Evolutionary conservation across 1,140 invertebrate species (phyloP), one percentile per base, ranked within the genome.

Genomic region (Rhagoletis zephyria): DNA sequence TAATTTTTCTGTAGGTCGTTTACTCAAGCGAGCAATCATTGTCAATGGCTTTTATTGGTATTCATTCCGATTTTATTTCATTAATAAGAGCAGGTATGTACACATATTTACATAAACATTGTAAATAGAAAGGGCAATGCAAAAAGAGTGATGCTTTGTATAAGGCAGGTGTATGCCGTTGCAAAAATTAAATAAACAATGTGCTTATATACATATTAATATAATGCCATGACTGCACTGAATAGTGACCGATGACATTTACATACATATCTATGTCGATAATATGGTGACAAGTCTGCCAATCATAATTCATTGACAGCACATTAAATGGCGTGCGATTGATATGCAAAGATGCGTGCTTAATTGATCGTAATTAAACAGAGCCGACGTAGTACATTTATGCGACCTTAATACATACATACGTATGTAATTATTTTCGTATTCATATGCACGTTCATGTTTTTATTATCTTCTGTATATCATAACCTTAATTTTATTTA

Each of bases 61-160:
- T 1, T 67, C 40, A 42, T 9, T 67, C 40, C 64, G 64, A 67
- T 67, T 70, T 70, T 3, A 70, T 70, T 70, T 70, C 67, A 70
- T 70, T 70, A 70, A 70, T 70, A 70, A 42, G 14, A 45, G 40
- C 42, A 40, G 4, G 30, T 30, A 30, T 30, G 30, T 30, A 30
- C 30, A 30, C 30, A 30, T 30, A 30, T 30, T 30, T 30, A 30
- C 30, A 30, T 30, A 30, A 30, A 30, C 30, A 30, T 30, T 30
- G 30, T 30, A 30, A 30, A 70, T 45, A n/a, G 42, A 12, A 16
- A 48, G 42, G 67, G 19, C 61, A 42, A 9, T 4, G 64, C 64
- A 42, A 30, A 10, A 1, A 10, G 40, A 14, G 10, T 3, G 3
- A 5, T 48, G 67, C 40, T 12, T 48, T 48, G n/a, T n/a, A n/a